A percentile compares a stretch with the other conserved stretches of the same genome.
These are phyloP conservation scores for Brachyhypopomus occidentalis DNA, from an alignment of 2,113 vertebrate species.

Conservation along the genomic window DNA sequence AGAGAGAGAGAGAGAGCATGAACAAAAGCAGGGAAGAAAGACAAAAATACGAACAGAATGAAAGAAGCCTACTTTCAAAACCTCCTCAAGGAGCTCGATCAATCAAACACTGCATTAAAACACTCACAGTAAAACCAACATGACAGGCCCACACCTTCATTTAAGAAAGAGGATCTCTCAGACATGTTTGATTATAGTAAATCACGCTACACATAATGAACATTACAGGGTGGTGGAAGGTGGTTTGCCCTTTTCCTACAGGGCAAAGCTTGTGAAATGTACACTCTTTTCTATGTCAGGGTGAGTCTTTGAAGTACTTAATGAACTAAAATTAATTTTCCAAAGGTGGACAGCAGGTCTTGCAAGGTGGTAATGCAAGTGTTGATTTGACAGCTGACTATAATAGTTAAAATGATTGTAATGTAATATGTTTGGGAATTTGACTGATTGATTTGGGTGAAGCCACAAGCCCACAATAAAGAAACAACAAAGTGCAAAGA, in stretches of 20 bases:
- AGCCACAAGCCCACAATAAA: no score
- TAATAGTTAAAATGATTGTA: background rate
- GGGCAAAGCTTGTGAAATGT: background rate
- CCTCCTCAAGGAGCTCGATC: no score
- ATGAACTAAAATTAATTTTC: background rate
- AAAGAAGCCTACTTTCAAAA: no score
- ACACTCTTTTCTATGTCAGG: background rate
- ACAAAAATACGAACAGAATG: no score
- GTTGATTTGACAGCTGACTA: background rate
- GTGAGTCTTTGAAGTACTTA: background rate
- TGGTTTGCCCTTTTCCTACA: slow-evolving; percentile 5
- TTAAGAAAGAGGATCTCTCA: background rate
- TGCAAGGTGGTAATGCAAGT: background rate
- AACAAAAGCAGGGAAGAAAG: no score
- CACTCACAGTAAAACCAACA: background rate
- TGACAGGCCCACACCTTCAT: no score
- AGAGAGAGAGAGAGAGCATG: no score
- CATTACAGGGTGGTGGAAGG: background rate
- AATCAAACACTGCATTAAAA: no score
- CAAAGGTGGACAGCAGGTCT: background rate
- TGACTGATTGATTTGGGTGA: background rate
- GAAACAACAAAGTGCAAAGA: no score
- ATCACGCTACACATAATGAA: background rate
- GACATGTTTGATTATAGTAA: background rate
- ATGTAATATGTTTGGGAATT: background rate